Conservation (phyloP, 2,888 invertebrate genomes). For the Melinopterus prodromus region DNA sequence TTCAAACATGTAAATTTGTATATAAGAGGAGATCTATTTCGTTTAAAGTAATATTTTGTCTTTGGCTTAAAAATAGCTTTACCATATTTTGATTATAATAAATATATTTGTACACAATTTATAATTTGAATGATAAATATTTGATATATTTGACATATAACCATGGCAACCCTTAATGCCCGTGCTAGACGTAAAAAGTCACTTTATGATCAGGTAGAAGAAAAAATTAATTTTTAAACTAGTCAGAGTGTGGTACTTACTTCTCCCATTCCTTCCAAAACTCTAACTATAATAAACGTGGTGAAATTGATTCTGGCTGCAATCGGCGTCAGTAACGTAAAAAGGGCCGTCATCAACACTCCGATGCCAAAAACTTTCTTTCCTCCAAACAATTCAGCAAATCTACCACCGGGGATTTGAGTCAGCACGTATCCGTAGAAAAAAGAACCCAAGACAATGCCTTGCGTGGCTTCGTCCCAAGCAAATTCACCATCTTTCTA, state of each 20-base stretch:
- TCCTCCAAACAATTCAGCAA: conserved; percentile 89
- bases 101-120: conserved; percentile 9
- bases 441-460: conserved; percentile 82
- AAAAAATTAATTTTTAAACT: neutral
- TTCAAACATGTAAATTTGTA: too few relatives aligned
- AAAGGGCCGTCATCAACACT: conserved; percentile 80
- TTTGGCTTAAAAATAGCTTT: too few relatives aligned
- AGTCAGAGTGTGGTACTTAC: conserved; percentile 53
- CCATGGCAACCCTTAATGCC: too few relatives aligned
- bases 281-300: conserved; percentile 77
- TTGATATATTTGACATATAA: too few relatives aligned
- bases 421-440: conserved; percentile 86
- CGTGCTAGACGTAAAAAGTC: too few relatives aligned
- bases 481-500: conserved; percentile 76
- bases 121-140: too few relatives aligned
- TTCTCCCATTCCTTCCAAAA: conserved; percentile 86
- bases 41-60: too few relatives aligned
- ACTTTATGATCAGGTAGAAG: too few relatives aligned
- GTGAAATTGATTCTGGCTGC: conserved; percentile 75
- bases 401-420: conserved; percentile 81
- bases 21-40: too few relatives aligned
- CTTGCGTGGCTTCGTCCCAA: conserved; percentile 83
- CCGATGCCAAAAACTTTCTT: conserved; percentile 86
- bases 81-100: conserved; percentile 18
- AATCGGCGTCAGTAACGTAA: conserved; percentile 84